Percentiles rank a stretch among this genome's conserved stretches.
phyloP scores from a whole-genome alignment of 1,140 invertebrate species.

The Leptopilina boulardi region DNA sequence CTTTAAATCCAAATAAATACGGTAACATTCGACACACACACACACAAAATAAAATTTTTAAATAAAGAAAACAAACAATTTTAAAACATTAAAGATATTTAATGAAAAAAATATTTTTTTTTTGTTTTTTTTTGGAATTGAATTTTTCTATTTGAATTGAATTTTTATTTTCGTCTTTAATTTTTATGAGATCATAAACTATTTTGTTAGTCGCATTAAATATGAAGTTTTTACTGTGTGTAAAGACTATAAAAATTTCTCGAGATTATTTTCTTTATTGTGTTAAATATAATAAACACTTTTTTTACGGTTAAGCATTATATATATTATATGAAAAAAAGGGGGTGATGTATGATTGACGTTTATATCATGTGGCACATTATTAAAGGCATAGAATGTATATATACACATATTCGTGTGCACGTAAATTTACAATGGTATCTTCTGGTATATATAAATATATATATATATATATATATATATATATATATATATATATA shows the following conservation, averaged over 20 bases:
- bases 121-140: too few species aligned
- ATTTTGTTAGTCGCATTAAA: too few species aligned
- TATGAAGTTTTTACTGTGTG: too few species aligned
- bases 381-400: conserved; percentile 9
- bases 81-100: too few species aligned
- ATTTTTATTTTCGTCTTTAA: too few species aligned
- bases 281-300: neutral
- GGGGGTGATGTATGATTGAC: neutral
- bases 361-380: conserved; percentile 5
- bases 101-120: too few species aligned
- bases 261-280: neutral
- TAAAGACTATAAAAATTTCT: too few species aligned
- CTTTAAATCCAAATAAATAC: neutral
- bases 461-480: neutral
- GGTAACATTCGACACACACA: neutral
- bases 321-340: neutral
- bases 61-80: too few species aligned
- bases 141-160: too few species aligned
- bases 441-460: too few species aligned
- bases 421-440: conserved; percentile 7
- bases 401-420: neutral
- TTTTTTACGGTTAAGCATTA: neutral
- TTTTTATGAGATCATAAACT: too few species aligned
- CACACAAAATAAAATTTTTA: too few species aligned
- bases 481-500: neutral